Percentiles rank a stretch among this genome's conserved stretches.
Evolutionary conservation across 1,140 invertebrate genomes (phyloP).

Genomic region (Meteorus sp.): DNA sequence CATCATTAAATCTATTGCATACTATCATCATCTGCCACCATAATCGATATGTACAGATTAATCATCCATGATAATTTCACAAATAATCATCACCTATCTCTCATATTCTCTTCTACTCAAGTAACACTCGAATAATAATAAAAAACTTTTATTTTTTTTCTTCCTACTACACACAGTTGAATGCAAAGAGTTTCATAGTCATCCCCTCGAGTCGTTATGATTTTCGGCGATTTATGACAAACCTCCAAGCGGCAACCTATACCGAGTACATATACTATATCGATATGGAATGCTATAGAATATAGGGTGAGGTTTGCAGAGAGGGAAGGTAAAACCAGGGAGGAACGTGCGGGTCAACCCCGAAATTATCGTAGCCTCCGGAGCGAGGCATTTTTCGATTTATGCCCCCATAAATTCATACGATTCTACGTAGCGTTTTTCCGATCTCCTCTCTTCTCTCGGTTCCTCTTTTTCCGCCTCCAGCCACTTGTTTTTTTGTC

Average conservation of each 20-base stretch:
- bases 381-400: slow-evolving; percentile 41
- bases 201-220: slow-evolving; percentile 12
- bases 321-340: slow-evolving; percentile 8
- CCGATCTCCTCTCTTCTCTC: slow-evolving; percentile 40
- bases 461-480: slow-evolving; percentile 24
- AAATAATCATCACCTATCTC: too few species aligned
- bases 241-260: slow-evolving; percentile 19
- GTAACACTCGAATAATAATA: too few species aligned
- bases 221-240: slow-evolving; percentile 27
- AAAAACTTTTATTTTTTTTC: background rate
- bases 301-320: background rate
- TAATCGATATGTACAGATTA: too few species aligned
- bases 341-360: slow-evolving; percentile 35
- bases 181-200: background rate
- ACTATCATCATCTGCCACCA: too few species aligned
- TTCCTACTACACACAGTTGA: background rate
- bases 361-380: slow-evolving; percentile 42
- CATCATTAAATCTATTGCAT: too few species aligned
- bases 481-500: background rate
- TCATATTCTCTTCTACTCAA: too few species aligned
- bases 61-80: too few species aligned
- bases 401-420: slow-evolving; percentile 56
- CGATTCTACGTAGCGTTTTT: slow-evolving; percentile 48
- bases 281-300: background rate
- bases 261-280: slow-evolving; percentile 9